phyloP scores from a whole-genome alignment of 2,113 vertebrate genomes.

The Carassius carassius region DNA sequence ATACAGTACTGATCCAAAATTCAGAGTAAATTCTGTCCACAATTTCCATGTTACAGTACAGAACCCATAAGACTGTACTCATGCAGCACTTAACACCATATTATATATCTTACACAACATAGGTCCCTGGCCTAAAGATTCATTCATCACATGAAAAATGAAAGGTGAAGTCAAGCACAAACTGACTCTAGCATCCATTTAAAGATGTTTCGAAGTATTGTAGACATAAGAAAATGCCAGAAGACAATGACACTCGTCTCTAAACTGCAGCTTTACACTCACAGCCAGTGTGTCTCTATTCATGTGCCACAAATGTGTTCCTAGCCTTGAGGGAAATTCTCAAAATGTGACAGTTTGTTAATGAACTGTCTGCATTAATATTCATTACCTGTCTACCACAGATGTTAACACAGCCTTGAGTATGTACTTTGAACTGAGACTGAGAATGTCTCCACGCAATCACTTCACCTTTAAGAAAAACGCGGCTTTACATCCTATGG shows the following conservation, averaged over 20 bases:
- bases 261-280: not conserved
- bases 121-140: not conserved
- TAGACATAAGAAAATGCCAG: not conserved
- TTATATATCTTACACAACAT: too few relatives aligned
- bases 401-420: constrained; percentile 44
- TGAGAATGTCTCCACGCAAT: too few relatives aligned
- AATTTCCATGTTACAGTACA: too few relatives aligned
- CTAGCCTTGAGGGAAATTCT: constrained; percentile 4
- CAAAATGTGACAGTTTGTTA: constrained; percentile 43
- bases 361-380: constrained; percentile 54
- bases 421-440: not conserved
- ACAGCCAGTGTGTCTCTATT: too few relatives aligned
- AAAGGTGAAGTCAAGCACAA: not conserved
- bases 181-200: not conserved
- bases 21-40: too few relatives aligned
- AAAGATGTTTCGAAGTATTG: not conserved
- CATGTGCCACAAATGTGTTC: not conserved
- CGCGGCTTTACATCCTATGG: not conserved
- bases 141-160: not conserved
- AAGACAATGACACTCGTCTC: not conserved
- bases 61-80: too few relatives aligned
- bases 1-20: too few relatives aligned
- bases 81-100: too few relatives aligned
- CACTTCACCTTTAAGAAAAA: too few relatives aligned
- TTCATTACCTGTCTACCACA: constrained; percentile 52